A percentile compares a stretch with the other conserved stretches of the same genome.
phyloP scores from a whole-genome alignment of 2,888 invertebrate species.

The Orthosia cruda region DNA sequence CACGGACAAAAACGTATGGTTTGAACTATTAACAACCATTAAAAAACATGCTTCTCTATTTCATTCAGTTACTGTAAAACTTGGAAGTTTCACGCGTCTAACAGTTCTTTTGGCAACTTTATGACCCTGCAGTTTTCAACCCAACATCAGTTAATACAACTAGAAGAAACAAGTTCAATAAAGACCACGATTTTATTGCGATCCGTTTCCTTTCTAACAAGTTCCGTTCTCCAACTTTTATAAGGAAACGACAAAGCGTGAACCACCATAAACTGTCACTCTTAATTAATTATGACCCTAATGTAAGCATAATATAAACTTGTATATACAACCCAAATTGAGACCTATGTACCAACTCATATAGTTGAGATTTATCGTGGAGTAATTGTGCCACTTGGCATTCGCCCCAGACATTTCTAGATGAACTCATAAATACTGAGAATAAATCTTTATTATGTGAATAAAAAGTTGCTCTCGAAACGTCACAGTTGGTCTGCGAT shows the following conservation, averaged over 20 bases:
- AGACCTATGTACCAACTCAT: constrained; percentile 39
- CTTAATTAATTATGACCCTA: constrained; percentile 75
- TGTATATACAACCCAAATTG: constrained; percentile 38
- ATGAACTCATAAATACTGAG: constrained; percentile 60
- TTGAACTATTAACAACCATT: not conserved
- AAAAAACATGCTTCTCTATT: not conserved
- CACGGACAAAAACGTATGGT: not conserved
- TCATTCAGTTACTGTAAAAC: constrained; percentile 18
- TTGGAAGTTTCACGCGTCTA: constrained; percentile 14
- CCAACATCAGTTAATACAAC: constrained; percentile 36
- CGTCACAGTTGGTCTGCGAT: constrained; percentile 57
- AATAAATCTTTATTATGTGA: constrained; percentile 61
- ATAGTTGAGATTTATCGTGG: constrained; percentile 45
- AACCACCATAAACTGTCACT: constrained; percentile 77
- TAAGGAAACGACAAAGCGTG: constrained; percentile 74
- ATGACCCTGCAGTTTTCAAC: constrained; percentile 35
- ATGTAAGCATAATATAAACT: constrained; percentile 63
- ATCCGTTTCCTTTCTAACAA: constrained; percentile 60
- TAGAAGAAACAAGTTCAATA: constrained; percentile 60
- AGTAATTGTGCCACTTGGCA: constrained; percentile 44
- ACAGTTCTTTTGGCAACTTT: constrained; percentile 27
- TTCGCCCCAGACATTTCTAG: constrained; percentile 55
- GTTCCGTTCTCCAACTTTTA: constrained; percentile 64
- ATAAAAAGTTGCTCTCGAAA: constrained; percentile 55
- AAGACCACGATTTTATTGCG: constrained; percentile 58